Percentiles rank a stretch among this genome's conserved stretches.
Evolutionary conservation across 2,113 vertebrate species (phyloP).

Genomic region (Microtus montanus): DNA sequence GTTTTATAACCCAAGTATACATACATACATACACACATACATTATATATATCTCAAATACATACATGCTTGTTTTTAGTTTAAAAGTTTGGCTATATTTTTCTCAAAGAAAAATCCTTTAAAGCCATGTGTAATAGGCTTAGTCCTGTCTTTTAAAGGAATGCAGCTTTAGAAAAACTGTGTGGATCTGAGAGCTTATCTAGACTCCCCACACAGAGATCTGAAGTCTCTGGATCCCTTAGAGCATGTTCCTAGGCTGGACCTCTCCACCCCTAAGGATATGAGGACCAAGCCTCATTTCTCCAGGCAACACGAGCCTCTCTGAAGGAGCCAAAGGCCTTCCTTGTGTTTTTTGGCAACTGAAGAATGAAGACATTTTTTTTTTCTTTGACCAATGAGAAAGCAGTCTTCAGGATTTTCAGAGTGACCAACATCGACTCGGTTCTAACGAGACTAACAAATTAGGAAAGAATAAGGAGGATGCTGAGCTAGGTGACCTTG

Average conservation of each 20-base stretch:
- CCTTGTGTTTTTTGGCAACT: neutral
- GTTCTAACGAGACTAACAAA: neutral
- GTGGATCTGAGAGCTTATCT: neutral
- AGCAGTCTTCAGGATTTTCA: constrained; percentile 20
- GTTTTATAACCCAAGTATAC: neutral
- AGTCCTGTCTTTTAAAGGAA: neutral
- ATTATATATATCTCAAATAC: neutral
- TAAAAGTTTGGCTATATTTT: neutral
- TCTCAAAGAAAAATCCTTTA: neutral
- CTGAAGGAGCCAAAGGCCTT: neutral
- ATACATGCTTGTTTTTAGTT: neutral
- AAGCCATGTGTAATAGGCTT: neutral
- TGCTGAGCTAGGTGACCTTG: neutral
- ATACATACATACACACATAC: neutral
- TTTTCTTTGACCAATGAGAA: neutral
- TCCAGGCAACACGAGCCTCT: neutral
- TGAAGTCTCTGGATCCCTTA: neutral
- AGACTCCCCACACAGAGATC: neutral
- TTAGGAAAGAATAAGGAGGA: constrained; percentile 13
- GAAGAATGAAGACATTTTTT: neutral
- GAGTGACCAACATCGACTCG: neutral
- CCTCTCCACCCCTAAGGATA: neutral
- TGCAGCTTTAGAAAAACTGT: neutral
- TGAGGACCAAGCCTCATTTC: neutral
- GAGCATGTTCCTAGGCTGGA: neutral